Percentiles rank a stretch among this genome's conserved stretches.
These are phyloP conservation scores for Myzus persicae DNA, from an alignment of 1,140 invertebrate genomes.

Conservation along the genomic window DNA sequence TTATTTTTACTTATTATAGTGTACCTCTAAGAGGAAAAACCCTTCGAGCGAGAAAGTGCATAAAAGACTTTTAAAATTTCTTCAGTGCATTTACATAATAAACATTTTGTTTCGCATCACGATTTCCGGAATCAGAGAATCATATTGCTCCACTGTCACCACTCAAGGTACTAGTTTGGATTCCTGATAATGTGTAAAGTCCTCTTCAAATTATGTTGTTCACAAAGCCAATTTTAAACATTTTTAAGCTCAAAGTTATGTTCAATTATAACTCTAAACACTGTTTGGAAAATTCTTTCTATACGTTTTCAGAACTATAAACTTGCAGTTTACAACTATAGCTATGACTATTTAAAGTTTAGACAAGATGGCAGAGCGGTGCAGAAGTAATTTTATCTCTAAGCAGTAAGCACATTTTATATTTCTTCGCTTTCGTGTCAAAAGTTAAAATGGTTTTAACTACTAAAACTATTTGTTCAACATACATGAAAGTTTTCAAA, in stretches of 20 bases:
- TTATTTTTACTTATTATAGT: not conserved
- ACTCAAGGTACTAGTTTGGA: not conserved
- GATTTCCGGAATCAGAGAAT: not conserved
- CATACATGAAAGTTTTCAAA: not conserved
- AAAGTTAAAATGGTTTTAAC: conserved; percentile 20
- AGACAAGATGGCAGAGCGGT: not conserved
- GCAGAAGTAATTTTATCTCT: not conserved
- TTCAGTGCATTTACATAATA: not conserved
- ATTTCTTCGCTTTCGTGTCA: not conserved
- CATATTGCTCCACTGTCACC: not conserved
- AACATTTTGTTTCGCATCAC: not conserved
- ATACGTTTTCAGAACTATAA: not conserved
- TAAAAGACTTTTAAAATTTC: not conserved
- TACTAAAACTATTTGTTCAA: not conserved
- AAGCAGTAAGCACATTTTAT: not conserved
- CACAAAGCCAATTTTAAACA: not conserved
- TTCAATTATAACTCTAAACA: not conserved
- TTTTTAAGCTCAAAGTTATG: not conserved
- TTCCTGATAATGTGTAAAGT: not conserved
- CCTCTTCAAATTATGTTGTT: not conserved
- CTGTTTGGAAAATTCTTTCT: not conserved
- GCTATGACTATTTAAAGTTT: not conserved
- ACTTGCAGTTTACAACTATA: not conserved
- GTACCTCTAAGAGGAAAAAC: not conserved
- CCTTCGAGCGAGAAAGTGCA: not conserved